Evolutionary conservation across 2,888 invertebrate genomes (phyloP).

Genomic region (Acleris holmiana): DNA sequence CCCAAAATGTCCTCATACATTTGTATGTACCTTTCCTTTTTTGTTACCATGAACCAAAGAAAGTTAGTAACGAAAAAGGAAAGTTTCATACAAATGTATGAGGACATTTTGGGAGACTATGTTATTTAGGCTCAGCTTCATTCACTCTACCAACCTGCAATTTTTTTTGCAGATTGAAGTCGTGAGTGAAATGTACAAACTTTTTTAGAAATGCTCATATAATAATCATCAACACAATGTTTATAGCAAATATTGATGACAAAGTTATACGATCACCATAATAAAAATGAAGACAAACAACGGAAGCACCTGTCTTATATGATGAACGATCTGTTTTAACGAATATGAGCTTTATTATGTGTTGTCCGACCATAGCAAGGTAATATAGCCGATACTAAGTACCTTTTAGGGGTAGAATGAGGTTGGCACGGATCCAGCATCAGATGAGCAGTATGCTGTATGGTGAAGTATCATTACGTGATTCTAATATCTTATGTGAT

Average conservation of each 20-base stretch:
- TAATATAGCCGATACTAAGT: slow-evolving; percentile 36
- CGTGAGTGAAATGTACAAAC: too few species aligned
- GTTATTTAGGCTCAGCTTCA: too few species aligned
- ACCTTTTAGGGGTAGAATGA: slow-evolving; percentile 34
- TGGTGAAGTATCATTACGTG: slow-evolving; percentile 29
- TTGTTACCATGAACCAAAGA: too few species aligned
- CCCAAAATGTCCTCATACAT: too few species aligned
- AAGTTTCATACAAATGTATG: too few species aligned
- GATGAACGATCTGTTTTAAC: slow-evolving; percentile 33
- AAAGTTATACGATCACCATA: slow-evolving; percentile 11
- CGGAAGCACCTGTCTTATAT: slow-evolving; percentile 19
- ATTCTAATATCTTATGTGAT: slow-evolving; percentile 28
- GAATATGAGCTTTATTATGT: slow-evolving; percentile 28
- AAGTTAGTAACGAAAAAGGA: too few species aligned
- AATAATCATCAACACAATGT: too few species aligned
- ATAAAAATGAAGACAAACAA: slow-evolving; percentile 9
- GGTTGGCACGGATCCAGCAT: slow-evolving; percentile 27
- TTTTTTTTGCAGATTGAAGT: too few species aligned
- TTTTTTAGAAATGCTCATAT: too few species aligned
- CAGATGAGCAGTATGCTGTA: slow-evolving; percentile 22
- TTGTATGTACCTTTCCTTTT: too few species aligned
- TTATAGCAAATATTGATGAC: background rate
- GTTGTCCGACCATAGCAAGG: slow-evolving; percentile 16
- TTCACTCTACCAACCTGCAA: too few species aligned
- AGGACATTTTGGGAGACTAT: too few species aligned